Base-by-base conservation (phyloP, 2,888 invertebrate genomes). In the Myopa testacea region DNA sequence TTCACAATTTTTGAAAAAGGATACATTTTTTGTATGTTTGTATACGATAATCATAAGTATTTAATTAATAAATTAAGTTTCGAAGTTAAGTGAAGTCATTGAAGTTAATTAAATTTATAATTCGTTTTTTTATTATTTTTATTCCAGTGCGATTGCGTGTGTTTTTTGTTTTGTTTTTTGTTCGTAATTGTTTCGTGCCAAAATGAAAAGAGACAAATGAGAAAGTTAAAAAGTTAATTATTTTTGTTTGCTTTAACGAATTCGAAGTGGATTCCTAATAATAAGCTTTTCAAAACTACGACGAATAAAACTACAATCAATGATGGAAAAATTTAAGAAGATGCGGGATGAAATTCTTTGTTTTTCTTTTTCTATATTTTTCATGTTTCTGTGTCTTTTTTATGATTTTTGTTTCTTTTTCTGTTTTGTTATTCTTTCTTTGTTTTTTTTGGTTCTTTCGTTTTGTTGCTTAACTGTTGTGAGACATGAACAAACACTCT, bases 11-110 rank as follows among this genome's bases (percentile, higher is more conserved):
- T 72, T 79, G 26, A 26, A 26, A 26, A 26, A 26, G 26, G 26
- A 26, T 26, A 26, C 26, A 50, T 80, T 80, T 78, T 82, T 82
- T 70, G 55, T 77, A 75, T 78, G 65, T 65, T 80, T 80, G 76
- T 79, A 70, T 77, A 80, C 76, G 67, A 78, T 78, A 26, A 26
- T 26, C 26, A 26, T 26, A 26, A 26, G 26, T 26, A 72, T 75
- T 78, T 75, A 71, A 75, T 26, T 63, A 58, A 34, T 16, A 67
- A 71, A 14, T 73, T 68, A 38, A 68, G n/a, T 77, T 69, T 45
- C 76, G 70, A 8, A 69, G 50, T 50, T 69, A 52, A 19, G 19
- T 63, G 12, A 4, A 34, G 26, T 63, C 5, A 63, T 26, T 26
- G 26, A 26, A 26, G 26, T 26, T 26, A 26, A 26, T 26, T 26